These are phyloP conservation scores for Ara ararauna DNA, from an alignment of 2,797 vertebrate species.

Conservation along the genomic window DNA sequence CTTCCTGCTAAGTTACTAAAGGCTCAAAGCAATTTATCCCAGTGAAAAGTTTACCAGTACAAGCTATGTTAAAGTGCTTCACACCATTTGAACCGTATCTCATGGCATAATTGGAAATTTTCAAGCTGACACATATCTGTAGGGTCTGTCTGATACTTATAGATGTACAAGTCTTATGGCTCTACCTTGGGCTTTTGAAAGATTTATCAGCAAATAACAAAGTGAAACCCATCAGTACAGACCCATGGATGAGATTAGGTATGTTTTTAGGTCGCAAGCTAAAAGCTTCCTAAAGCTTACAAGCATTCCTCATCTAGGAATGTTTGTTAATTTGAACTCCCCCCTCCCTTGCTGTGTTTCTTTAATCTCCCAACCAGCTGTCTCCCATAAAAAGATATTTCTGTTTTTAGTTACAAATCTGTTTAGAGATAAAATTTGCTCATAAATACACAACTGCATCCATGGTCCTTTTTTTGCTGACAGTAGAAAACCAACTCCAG, in stretches of 20 bases:
- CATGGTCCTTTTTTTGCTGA: conserved; percentile 70
- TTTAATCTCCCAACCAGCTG: conserved; percentile 85
- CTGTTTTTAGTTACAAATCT: conserved; percentile 86
- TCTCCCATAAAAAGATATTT: conserved; percentile 86
- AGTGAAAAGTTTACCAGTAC: not conserved
- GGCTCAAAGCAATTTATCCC: not conserved
- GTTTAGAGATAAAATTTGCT: conserved; percentile 82
- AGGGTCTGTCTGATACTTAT: conserved; percentile 15
- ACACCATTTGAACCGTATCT: not conserved
- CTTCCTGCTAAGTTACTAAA: not conserved
- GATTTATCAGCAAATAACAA: conserved; percentile 44
- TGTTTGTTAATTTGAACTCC: conserved; percentile 81
- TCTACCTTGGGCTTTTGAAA: conserved; percentile 41
- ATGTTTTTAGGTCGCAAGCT: conserved; percentile 76
- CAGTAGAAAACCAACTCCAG: conserved; percentile 74
- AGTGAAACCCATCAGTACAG: conserved; percentile 55
- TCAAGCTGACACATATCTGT: conserved; percentile 33
- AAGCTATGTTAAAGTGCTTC: not conserved
- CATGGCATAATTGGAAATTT: not conserved
- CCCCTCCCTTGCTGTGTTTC: conserved; percentile 74
- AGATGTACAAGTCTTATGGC: conserved; percentile 20
- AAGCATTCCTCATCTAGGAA: conserved; percentile 79
- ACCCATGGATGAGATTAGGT: conserved; percentile 63
- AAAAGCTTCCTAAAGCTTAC: conserved; percentile 75
- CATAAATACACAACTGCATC: conserved; percentile 80